phyloP scores from a whole-genome alignment of 2,888 invertebrate genomes.

The Biston betularia region DNA sequence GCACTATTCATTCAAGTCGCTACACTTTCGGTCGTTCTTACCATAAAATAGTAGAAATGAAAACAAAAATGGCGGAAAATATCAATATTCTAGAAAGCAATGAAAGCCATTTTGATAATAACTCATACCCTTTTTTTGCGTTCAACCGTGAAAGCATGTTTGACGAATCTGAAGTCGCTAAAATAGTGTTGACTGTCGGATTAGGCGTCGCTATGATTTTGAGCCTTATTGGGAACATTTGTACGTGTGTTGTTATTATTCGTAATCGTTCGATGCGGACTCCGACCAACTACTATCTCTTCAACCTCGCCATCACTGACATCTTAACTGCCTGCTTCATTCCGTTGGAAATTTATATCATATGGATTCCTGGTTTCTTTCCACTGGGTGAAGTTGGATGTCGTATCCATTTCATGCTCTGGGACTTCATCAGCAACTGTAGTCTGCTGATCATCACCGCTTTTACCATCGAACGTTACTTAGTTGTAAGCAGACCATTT shows the following conservation, averaged over 20 bases:
- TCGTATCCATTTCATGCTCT: slow-evolving; percentile 89
- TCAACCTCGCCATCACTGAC: slow-evolving; percentile 92
- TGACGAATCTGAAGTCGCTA: slow-evolving; percentile 86
- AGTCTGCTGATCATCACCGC: slow-evolving; percentile 94
- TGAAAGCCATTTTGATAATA: slow-evolving; percentile 58
- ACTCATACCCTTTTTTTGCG: slow-evolving; percentile 67
- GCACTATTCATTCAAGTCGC: slow-evolving; percentile 51
- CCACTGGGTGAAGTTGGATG: slow-evolving; percentile 92
- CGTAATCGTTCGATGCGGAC: slow-evolving; percentile 92
- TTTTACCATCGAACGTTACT: slow-evolving; percentile 94
- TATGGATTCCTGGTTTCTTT: slow-evolving; percentile 91
- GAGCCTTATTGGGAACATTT: slow-evolving; percentile 90
- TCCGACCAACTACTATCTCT: slow-evolving; percentile 93
- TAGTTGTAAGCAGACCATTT: slow-evolving; percentile 94
- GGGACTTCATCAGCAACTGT: slow-evolving; percentile 93
- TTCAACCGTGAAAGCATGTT: slow-evolving; percentile 67
- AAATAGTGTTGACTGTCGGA: slow-evolving; percentile 75
- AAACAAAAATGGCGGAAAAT: slow-evolving; percentile 13
- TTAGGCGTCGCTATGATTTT: slow-evolving; percentile 88
- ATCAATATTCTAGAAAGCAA: slow-evolving; percentile 45
- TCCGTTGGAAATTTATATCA: slow-evolving; percentile 92
- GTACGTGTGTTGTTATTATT: slow-evolving; percentile 91
- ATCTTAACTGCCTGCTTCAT: slow-evolving; percentile 89
- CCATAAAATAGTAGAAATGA: background rate
- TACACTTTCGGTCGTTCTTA: slow-evolving; percentile 23